Conservation (phyloP, 2,888 invertebrate species). For the Zeuzera pyrina region DNA sequence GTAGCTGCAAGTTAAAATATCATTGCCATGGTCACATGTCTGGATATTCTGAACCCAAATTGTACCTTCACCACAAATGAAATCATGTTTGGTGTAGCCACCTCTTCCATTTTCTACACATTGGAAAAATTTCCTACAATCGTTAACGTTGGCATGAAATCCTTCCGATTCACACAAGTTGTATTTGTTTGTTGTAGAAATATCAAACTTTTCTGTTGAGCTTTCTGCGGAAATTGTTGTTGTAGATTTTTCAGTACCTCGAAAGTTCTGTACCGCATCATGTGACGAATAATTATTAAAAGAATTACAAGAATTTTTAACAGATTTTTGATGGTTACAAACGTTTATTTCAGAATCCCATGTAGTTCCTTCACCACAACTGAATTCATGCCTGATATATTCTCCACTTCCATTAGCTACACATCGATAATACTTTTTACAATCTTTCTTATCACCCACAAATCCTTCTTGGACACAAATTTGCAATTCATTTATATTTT, state of each 20-base stretch:
- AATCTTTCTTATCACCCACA: slow-evolving; percentile 76
- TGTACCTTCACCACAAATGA: slow-evolving; percentile 70
- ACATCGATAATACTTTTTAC: slow-evolving; percentile 82
- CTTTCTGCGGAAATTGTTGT: too few species aligned
- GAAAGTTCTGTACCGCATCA: too few species aligned
- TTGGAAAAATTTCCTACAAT: slow-evolving; percentile 74
- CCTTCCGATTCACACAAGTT: too few species aligned
- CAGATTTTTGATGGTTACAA: slow-evolving; percentile 66
- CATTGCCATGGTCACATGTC: slow-evolving; percentile 39
- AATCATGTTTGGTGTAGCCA: slow-evolving; percentile 56
- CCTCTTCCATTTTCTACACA: slow-evolving; percentile 60
- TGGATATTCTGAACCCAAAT: slow-evolving; percentile 52
- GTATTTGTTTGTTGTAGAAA: slow-evolving; percentile 1
- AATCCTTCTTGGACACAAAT: slow-evolving; percentile 76
- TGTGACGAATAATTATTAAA: neutral
- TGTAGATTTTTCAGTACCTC: too few species aligned
- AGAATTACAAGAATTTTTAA: neutral
- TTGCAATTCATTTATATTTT: slow-evolving; percentile 37
- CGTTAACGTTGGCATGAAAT: slow-evolving; percentile 52
- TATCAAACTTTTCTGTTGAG: too few species aligned
- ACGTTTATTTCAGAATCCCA: slow-evolving; percentile 77
- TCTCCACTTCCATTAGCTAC: slow-evolving; percentile 73
- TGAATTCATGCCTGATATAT: slow-evolving; percentile 78
- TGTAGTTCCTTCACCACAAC: slow-evolving; percentile 81
- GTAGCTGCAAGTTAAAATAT: slow-evolving; percentile 25